Percentiles rank a stretch among this genome's conserved stretches.
Conservation (phyloP, 1,140 invertebrate genomes). For the Watersipora subatra region DNA sequence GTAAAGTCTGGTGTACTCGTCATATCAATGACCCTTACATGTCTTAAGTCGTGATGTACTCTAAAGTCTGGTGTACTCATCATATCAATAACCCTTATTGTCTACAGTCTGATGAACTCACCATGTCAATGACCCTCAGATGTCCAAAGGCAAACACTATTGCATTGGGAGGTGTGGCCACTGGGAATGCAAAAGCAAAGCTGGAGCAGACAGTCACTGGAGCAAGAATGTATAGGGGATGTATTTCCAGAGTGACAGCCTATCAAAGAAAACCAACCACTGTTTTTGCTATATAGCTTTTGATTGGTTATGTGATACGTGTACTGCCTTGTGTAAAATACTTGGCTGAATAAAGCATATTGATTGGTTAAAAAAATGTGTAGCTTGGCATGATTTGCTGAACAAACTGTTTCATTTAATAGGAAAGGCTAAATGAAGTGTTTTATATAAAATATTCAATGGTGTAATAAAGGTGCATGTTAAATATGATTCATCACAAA, state of each 20-base stretch:
- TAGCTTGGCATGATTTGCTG: not conserved
- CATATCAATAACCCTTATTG: not conserved
- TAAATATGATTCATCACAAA: too few relatives aligned
- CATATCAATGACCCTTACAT: too few relatives aligned
- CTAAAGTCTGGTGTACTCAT: not conserved
- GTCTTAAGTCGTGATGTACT: not conserved
- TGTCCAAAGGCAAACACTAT: constrained; percentile 56
- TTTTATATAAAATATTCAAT: not conserved
- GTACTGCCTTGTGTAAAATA: not conserved
- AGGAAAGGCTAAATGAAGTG: not conserved
- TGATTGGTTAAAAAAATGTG: not conserved
- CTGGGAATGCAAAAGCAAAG: not conserved
- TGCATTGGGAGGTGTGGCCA: constrained; percentile 62
- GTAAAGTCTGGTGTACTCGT: too few relatives aligned
- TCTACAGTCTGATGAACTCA: constrained; percentile 10
- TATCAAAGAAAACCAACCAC: constrained; percentile 20
- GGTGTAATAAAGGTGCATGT: too few relatives aligned
- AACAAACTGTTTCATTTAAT: not conserved
- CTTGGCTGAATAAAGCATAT: not conserved
- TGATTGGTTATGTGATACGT: not conserved
- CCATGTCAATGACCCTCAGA: constrained; percentile 37
- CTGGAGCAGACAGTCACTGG: constrained; percentile 53
- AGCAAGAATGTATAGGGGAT: constrained; percentile 75
- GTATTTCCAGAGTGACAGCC: constrained; percentile 42
- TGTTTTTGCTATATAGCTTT: not conserved